Evolutionary conservation across 2,797 vertebrate genomes (phyloP).

Genomic region (Dipus sagitta): DNA sequence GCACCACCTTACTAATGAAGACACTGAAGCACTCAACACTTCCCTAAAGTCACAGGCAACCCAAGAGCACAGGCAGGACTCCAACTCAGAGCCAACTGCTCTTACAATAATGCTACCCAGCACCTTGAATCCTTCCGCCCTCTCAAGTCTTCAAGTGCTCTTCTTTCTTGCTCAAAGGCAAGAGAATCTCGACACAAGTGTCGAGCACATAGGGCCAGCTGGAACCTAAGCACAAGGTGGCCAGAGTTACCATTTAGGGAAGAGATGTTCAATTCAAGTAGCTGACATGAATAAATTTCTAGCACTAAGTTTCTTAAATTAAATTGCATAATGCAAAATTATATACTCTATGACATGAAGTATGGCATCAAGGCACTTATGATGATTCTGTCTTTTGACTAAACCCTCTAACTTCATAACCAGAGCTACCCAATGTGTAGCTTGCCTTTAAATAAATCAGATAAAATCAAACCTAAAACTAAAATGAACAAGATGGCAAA

Average conservation of each 20-base stretch:
- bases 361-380: conserved; percentile 40
- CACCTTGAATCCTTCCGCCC: neutral
- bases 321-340: conserved; percentile 30
- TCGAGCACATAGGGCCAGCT: neutral
- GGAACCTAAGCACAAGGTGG: neutral
- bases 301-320: conserved; percentile 22
- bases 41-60: neutral
- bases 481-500: conserved; percentile 51
- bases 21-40: conserved; percentile 1
- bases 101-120: neutral
- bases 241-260: neutral
- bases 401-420: conserved; percentile 32
- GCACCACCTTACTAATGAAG: conserved; percentile 29
- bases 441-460: conserved; percentile 46
- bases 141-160: neutral
- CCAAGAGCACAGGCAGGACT: neutral
- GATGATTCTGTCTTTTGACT: conserved; percentile 41
- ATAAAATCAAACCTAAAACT: conserved; percentile 53
- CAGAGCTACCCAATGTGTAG: conserved; percentile 8
- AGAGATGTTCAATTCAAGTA: conserved; percentile 54
- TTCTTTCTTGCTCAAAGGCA: conserved; percentile 47
- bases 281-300: neutral
- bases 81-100: neutral
- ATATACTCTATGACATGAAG: neutral
- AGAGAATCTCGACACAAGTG: conserved; percentile 46